Evolutionary conservation across 2,888 invertebrate genomes (phyloP).

Genomic region (Micropterix aruncella): DNA sequence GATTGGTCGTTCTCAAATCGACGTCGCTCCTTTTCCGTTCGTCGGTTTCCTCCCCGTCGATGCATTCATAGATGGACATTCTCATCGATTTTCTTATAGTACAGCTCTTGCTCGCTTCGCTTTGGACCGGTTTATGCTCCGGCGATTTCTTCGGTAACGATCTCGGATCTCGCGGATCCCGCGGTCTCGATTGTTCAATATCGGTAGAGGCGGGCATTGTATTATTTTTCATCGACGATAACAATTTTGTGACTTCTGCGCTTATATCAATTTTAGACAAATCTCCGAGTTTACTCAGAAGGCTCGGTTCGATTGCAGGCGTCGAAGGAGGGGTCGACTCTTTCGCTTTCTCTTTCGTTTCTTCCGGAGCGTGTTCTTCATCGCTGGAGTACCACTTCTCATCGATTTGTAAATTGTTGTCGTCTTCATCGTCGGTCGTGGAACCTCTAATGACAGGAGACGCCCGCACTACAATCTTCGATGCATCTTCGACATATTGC

Average conservation of each 20-base stretch:
- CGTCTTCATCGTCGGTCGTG: slow-evolving; percentile 42
- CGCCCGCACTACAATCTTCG: slow-evolving; percentile 30
- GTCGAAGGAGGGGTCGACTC: slow-evolving; percentile 25
- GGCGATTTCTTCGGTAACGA: slow-evolving; percentile 23
- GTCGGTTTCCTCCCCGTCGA: slow-evolving; percentile 38
- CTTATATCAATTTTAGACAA: slow-evolving; percentile 61
- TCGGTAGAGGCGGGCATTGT: slow-evolving; percentile 24
- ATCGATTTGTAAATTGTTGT: slow-evolving; percentile 38
- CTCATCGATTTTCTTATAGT: slow-evolving; percentile 23
- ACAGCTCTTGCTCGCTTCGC: slow-evolving; percentile 5
- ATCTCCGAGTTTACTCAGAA: slow-evolving; percentile 51
- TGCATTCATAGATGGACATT: slow-evolving; percentile 45
- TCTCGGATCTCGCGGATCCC: slow-evolving; percentile 31
- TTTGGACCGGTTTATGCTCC: slow-evolving; percentile 17
- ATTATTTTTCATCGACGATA: slow-evolving; percentile 45
- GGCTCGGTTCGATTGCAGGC: slow-evolving; percentile 34
- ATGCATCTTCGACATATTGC: slow-evolving; percentile 26
- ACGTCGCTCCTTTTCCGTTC: slow-evolving; percentile 34
- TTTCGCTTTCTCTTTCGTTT: slow-evolving; percentile 25
- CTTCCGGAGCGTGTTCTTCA: slow-evolving; percentile 42
- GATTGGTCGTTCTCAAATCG: slow-evolving; percentile 34
- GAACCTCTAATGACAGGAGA: slow-evolving; percentile 34
- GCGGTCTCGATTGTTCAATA: slow-evolving; percentile 19
- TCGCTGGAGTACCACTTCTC: slow-evolving; percentile 74
- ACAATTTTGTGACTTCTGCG: slow-evolving; percentile 53